phyloP scores from a whole-genome alignment of 2,113 vertebrate species.

The Gallinago jamesoni region DNA sequence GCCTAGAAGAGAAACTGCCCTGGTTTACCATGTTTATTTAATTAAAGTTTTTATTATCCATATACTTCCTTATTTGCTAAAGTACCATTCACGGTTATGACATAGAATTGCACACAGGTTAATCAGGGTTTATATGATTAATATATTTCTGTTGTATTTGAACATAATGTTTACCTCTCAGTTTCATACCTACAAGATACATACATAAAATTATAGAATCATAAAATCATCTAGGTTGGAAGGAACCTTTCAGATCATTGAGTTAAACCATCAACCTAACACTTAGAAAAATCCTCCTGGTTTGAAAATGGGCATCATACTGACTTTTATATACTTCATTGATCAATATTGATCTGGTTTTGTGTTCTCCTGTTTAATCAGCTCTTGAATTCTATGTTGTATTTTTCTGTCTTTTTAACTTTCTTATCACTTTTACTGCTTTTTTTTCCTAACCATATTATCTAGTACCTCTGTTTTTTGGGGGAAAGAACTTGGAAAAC shows the following conservation, averaged over 20 bases:
- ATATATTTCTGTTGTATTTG: neutral
- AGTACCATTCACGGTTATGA: neutral
- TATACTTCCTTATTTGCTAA: neutral
- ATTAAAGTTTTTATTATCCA: neutral
- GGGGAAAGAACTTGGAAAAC: neutral
- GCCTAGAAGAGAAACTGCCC: neutral
- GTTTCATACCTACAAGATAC: neutral
- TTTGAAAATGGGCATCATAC: neutral
- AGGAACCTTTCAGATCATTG: too few relatives aligned
- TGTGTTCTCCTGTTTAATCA: neutral
- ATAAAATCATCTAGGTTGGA: too few relatives aligned
- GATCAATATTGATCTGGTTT: neutral
- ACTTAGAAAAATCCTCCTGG: neutral
- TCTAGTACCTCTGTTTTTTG: neutral
- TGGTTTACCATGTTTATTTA: neutral
- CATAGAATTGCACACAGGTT: neutral
- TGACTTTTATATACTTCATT: neutral
- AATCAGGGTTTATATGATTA: neutral
- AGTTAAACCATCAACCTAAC: too few relatives aligned
- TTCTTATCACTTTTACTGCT: neutral
- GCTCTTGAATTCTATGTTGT: neutral
- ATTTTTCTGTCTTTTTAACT: neutral
- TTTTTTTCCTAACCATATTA: neutral
- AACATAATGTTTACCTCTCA: neutral
- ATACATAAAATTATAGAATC: too few relatives aligned